Percentiles rank a stretch among this genome's conserved stretches.
Conservation (phyloP, 2,797 vertebrate species). For the Sylvilagus floridanus region DNA sequence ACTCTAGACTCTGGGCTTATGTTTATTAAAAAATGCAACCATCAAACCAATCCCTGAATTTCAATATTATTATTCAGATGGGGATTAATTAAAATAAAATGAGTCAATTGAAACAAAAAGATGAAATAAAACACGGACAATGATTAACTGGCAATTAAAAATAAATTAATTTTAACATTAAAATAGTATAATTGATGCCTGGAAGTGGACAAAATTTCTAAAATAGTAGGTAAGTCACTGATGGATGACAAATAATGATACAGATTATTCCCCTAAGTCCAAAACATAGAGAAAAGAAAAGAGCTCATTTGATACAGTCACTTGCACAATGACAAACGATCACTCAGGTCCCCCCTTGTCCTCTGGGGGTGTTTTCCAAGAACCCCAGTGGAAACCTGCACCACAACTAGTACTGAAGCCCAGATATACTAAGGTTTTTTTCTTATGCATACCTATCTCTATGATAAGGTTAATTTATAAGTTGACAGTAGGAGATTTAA, state of each 20-base stretch:
- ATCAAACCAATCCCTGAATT: not conserved
- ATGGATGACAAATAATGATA: not conserved
- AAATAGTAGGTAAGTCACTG: not conserved
- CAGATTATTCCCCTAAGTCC: not conserved
- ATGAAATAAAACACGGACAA: too few species aligned
- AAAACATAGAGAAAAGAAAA: not conserved
- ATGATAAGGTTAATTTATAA: not conserved
- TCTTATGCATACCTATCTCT: not conserved
- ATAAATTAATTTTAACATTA: not conserved
- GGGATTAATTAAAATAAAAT: constrained; percentile 14
- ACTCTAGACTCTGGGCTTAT: not conserved
- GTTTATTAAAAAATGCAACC: not conserved
- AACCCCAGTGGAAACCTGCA: too few species aligned
- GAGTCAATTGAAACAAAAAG: not conserved
- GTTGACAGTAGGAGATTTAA: not conserved
- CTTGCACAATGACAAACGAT: not conserved
- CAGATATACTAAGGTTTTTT: not conserved
- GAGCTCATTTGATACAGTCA: not conserved
- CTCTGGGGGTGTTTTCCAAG: not conserved
- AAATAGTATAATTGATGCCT: not conserved
- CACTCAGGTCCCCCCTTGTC: not conserved
- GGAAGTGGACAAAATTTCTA: not conserved
- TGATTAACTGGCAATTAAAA: too few species aligned
- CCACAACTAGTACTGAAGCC: fast-evolving
- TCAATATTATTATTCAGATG: constrained; percentile 8